A percentile compares a stretch with the other conserved stretches of the same genome.
Evolutionary conservation across 2,888 invertebrate species (phyloP).

Genomic region (Silvanus unidentatus): DNA sequence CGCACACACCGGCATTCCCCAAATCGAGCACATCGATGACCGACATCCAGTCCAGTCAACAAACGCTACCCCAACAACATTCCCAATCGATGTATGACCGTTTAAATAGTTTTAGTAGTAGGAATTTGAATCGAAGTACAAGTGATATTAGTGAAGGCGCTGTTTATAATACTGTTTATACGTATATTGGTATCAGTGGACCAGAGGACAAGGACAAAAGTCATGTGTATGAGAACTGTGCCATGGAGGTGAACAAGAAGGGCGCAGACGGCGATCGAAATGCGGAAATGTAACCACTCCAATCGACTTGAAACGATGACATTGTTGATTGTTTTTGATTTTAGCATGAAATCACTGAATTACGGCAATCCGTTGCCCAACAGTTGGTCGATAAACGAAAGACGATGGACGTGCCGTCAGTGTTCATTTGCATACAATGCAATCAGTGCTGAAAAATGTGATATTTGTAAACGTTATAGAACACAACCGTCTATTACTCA

Average conservation of each 20-base stretch:
- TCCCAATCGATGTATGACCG: constrained; percentile 17
- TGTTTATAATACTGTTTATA: constrained; percentile 36
- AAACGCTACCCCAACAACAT: constrained; percentile 20
- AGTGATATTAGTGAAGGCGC: constrained; percentile 35
- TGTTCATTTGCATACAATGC: constrained; percentile 87
- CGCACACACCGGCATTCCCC: constrained; percentile 30
- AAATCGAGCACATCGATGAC: constrained; percentile 45
- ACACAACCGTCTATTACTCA: constrained; percentile 58
- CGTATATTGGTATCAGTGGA: constrained; percentile 44
- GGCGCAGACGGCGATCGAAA: constrained; percentile 34
- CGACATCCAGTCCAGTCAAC: constrained; percentile 40
- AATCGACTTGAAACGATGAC: no score
- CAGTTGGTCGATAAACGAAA: constrained; percentile 39
- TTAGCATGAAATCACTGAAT: constrained; percentile 37
- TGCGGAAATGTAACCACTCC: constrained; percentile 36
- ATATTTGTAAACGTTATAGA: constrained; percentile 69
- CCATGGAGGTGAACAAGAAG: constrained; percentile 26
- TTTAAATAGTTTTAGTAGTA: constrained; percentile 26
- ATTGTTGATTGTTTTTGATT: no score
- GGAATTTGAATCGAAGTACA: constrained; percentile 36
- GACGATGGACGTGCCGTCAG: constrained; percentile 84
- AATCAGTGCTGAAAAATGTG: constrained; percentile 72
- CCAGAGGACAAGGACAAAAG: constrained; percentile 35
- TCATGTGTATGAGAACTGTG: constrained; percentile 43
- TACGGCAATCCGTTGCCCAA: constrained; percentile 28